These are phyloP conservation scores for Noturus placidus DNA, from an alignment of 2,113 vertebrate genomes.

Conservation along the genomic window DNA sequence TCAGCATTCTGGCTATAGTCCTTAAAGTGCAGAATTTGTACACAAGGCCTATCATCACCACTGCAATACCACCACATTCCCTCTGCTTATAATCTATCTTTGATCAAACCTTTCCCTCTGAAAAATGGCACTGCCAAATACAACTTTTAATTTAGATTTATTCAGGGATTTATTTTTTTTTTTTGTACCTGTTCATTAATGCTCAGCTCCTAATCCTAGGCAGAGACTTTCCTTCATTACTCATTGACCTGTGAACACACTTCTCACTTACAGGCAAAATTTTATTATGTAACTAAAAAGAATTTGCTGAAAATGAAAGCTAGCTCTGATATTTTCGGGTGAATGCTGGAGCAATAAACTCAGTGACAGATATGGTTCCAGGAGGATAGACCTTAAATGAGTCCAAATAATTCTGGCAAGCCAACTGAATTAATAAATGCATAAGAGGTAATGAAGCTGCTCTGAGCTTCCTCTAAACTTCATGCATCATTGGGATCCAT, in stretches of 20 bases:
- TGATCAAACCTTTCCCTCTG: constrained; percentile 41
- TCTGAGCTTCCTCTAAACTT: constrained; percentile 22
- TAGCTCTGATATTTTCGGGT: constrained; percentile 3
- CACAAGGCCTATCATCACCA: constrained; percentile 36
- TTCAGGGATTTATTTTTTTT: background rate
- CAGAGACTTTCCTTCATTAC: constrained; percentile 22
- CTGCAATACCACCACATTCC: background rate
- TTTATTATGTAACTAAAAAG: constrained; percentile 15
- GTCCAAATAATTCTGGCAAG: constrained; percentile 16
- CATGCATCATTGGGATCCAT: background rate
- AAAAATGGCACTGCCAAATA: constrained; percentile 23
- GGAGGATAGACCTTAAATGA: constrained; percentile 24
- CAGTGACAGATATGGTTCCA: constrained; percentile 13
- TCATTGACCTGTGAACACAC: constrained; percentile 22
- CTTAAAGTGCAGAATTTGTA: constrained; percentile 40
- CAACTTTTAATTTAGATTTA: background rate
- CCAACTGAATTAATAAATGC: background rate
- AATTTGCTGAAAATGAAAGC: constrained; percentile 15
- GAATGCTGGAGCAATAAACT: constrained; percentile 1
- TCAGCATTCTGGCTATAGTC: constrained; percentile 32
- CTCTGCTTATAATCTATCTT: constrained; percentile 33
- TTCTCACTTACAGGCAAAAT: constrained; percentile 16
- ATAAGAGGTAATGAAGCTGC: constrained; percentile 2
- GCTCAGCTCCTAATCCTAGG: background rate
- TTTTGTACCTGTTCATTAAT: constrained; percentile 40